These are phyloP conservation scores for Drosophila azteca DNA, from an alignment of 1,140 invertebrate species.

Conservation along the genomic window DNA sequence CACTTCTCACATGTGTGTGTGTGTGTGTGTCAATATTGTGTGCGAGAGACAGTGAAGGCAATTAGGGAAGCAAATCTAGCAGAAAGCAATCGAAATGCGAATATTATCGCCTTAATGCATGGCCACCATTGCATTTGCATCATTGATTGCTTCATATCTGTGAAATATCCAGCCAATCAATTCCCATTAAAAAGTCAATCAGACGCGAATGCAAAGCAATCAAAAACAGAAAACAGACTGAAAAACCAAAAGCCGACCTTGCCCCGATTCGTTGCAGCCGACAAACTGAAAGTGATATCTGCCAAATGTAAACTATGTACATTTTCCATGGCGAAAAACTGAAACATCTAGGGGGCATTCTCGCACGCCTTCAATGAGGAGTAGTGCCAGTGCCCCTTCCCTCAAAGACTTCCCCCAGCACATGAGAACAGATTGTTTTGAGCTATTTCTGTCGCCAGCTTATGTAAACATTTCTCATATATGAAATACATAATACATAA, in stretches of 20 bases:
- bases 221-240: not conserved
- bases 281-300: conserved; percentile 17
- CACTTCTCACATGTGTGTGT: not conserved
- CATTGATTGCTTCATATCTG: conserved; percentile 56
- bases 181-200: conserved; percentile 70
- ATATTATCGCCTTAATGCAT: not conserved
- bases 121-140: conserved; percentile 18
- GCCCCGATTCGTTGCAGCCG: conserved; percentile 15
- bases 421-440: not conserved
- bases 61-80: conserved; percentile 24
- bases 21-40: conserved; percentile 22
- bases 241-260: conserved; percentile 34
- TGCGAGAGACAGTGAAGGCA: conserved; percentile 7
- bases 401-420: not conserved
- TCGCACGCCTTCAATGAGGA: not conserved
- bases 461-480: conserved; percentile 3
- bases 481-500: not conserved
- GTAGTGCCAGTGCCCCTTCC: not conserved
- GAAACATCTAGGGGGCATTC: not conserved
- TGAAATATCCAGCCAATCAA: conserved; percentile 63
- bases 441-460: conserved; percentile 30
- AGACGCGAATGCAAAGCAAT: conserved; percentile 41
- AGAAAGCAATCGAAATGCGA: not conserved
- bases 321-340: conserved; percentile 14
- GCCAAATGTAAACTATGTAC: conserved; percentile 9